Percentiles rank a stretch among this genome's conserved stretches.
Conservation (phyloP, 2,797 vertebrate genomes). For the Acanthopagrus latus region DNA sequence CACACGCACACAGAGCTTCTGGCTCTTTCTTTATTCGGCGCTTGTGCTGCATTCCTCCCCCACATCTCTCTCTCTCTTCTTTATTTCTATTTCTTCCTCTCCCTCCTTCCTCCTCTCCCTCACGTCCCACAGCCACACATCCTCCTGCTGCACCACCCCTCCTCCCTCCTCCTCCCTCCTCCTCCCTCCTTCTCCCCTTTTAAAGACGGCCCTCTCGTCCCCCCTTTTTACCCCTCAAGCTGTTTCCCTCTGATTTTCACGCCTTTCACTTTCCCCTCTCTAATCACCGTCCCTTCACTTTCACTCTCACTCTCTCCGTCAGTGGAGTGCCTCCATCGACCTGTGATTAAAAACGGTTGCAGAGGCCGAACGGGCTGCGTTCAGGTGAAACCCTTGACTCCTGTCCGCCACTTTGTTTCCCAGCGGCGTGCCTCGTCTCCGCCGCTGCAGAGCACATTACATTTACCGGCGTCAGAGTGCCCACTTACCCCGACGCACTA, state of each 20-base stretch:
- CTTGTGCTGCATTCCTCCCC: conserved; percentile 17
- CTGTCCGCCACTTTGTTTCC: background rate
- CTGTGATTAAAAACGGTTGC: conserved; percentile 48
- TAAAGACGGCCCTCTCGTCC: conserved; percentile 1
- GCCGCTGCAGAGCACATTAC: conserved; percentile 6
- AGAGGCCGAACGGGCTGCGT: background rate
- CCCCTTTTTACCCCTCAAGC: background rate
- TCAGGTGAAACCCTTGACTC: conserved; percentile 28
- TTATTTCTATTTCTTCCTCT: conserved; percentile 11
- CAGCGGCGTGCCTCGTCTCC: background rate
- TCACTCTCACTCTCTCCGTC: background rate
- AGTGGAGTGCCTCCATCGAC: conserved; percentile 6
- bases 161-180: background rate
- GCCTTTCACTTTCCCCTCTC: background rate
- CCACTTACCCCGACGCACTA: background rate
- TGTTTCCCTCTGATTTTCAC: background rate
- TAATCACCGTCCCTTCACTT: conserved; percentile 10
- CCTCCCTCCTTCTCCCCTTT: background rate
- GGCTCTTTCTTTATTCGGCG: conserved; percentile 29
- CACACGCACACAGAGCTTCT: conserved; percentile 37
- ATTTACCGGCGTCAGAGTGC: background rate
- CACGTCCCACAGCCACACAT: conserved; percentile 16
- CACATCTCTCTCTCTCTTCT: conserved; percentile 1
- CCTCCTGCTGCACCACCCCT: background rate
- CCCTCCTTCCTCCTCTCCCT: background rate